Evolutionary conservation across 2,888 invertebrate genomes (phyloP).

Genomic region (Agrilus biguttatus): DNA sequence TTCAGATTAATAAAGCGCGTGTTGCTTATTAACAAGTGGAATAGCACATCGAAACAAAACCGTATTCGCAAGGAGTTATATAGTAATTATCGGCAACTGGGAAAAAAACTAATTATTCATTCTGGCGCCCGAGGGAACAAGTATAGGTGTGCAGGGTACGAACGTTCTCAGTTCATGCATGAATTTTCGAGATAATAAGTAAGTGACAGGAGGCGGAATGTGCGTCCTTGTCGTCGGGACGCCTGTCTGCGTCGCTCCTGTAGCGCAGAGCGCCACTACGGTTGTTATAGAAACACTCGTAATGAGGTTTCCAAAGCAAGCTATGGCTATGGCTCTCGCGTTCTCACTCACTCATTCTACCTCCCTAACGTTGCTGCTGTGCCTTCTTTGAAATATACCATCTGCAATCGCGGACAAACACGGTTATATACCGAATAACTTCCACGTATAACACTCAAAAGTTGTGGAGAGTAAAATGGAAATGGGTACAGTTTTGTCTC

Average conservation of each 20-base stretch:
- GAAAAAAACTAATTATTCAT: neutral
- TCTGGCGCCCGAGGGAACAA: neutral
- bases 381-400: conserved; percentile 14
- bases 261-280: conserved; percentile 18
- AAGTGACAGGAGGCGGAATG: conserved; percentile 17
- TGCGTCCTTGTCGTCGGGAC: conserved; percentile 12
- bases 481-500: too few species aligned
- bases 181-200: conserved; percentile 19
- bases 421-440: conserved; percentile 9
- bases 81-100: too few species aligned
- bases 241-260: conserved; percentile 12
- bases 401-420: conserved; percentile 13
- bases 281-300: conserved; percentile 24
- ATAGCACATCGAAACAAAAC: too few species aligned
- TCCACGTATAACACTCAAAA: conserved; percentile 9
- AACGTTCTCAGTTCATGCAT: conserved; percentile 18
- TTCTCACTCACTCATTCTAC: neutral
- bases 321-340: too few species aligned
- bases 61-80: too few species aligned
- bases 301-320: conserved; percentile 19
- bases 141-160: conserved; percentile 8
- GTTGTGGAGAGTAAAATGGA: conserved; percentile 3
- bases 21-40: too few species aligned
- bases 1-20: too few species aligned
- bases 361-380: conserved; percentile 3